These are phyloP conservation scores for Drosophila pandora DNA, from an alignment of 1,140 invertebrate genomes.

Conservation along the genomic window DNA sequence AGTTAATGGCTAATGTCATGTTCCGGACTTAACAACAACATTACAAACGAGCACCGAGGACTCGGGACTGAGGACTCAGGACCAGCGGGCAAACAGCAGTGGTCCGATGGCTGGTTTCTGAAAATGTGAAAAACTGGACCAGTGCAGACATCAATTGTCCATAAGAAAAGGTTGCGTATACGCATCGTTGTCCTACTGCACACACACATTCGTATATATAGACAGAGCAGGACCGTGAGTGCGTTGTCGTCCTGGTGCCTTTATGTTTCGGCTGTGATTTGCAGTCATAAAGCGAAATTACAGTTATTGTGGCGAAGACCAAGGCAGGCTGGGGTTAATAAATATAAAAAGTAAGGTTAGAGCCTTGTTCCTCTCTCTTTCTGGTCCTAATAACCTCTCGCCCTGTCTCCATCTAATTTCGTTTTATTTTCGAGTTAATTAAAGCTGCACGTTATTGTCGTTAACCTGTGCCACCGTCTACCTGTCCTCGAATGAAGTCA, in stretches of 20 bases:
- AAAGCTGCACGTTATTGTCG: constrained; percentile 69
- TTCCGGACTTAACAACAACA: constrained; percentile 82
- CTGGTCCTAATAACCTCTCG: constrained; percentile 35
- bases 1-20: constrained; percentile 83
- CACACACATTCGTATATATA: not conserved
- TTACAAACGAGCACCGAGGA: constrained; percentile 66
- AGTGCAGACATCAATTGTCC: constrained; percentile 78
- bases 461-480: constrained; percentile 53
- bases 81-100: constrained; percentile 59
- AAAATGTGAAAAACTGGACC: constrained; percentile 51
- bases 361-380: constrained; percentile 6
- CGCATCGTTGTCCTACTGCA: constrained; percentile 58
- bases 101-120: constrained; percentile 19
- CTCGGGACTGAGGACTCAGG: constrained; percentile 15
- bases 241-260: constrained; percentile 49
- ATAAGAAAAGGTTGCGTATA: constrained; percentile 82
- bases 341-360: constrained; percentile 77
- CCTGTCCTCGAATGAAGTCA: constrained; percentile 40
- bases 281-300: constrained; percentile 82
- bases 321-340: constrained; percentile 68
- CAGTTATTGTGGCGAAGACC: constrained; percentile 69
- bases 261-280: constrained; percentile 80
- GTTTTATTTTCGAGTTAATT: constrained; percentile 81
- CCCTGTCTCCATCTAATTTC: constrained; percentile 48
- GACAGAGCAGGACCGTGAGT: constrained; percentile 21